Evolutionary conservation across 2,888 invertebrate species (phyloP), one percentile per base, ranked within the genome.

Genomic region (Apoderus coryli): DNA sequence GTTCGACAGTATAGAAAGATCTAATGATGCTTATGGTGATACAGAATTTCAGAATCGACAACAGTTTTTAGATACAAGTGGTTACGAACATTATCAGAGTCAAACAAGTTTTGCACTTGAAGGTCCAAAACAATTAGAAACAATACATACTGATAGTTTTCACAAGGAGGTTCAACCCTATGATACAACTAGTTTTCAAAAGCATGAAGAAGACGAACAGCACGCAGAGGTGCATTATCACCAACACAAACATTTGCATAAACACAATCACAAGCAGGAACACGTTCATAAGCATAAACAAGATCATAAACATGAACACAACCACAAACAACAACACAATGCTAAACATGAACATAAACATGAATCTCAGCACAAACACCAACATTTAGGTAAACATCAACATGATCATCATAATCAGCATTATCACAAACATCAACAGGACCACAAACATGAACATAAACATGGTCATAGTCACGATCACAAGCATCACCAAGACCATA

Each of bases 71-170:
- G 39, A 41, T 16, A 37, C 42, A 3, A 16, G 36, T 9, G 45
- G 41, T 6, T 49, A 46, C 36, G 39, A 40, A 3, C 46, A 46
- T 19, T 44, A 48, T 25, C 43, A 47, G 33, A 35, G 44, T 1
- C 42, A 41, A 3, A 43, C 39, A 13, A 45, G 44, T 12, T 43
- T 42, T 30, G 43, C 44, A 26, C 16, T 40, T 10, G 40, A 46
- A 25, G 47, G 48, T 4, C 49, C 48, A 10, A 39, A 38, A 13
- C 50, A 50, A 35, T 7, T 50, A n/a, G 50, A 50, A 42, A 45
- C 44, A 3, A 50, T 50, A 15, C 31, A 41, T 11, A 48, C 46
- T 1, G 36, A 44, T 4, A 48, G 44, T 33, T 49, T 41, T 35
- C 49, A 50, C 28, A 45, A 41, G 33, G 45, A 48, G 36, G 44